phyloP scores from a whole-genome alignment of 2,113 vertebrate genomes.

The human (Homo sapiens) region DNA sequence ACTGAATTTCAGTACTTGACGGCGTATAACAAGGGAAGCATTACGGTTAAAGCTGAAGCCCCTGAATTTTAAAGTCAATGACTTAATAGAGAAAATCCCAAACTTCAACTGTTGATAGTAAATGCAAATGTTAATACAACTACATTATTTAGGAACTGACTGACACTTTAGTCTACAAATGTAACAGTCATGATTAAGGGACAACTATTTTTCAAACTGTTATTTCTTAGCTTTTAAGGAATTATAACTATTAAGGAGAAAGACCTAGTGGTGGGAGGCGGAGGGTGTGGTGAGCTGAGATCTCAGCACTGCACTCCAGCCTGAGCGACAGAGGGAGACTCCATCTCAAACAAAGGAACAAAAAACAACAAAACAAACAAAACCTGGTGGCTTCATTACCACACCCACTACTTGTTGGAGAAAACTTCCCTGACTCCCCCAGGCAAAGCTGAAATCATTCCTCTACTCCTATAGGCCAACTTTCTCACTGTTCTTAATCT shows the following conservation, averaged over 20 bases:
- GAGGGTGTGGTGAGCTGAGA: too few relatives aligned
- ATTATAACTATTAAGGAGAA: neutral
- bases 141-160: neutral
- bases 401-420: neutral
- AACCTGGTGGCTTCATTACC: neutral
- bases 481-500: neutral
- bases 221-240: neutral
- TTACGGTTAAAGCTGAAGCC: neutral
- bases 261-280: neutral
- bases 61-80: neutral
- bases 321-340: too few relatives aligned
- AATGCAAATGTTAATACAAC: neutral
- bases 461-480: neutral
- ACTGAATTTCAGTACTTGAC: neutral
- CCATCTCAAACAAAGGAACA: too few relatives aligned
- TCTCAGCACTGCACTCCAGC: too few relatives aligned
- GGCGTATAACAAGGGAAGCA: neutral
- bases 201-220: neutral
- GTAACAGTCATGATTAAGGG: neutral
- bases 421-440: neutral
- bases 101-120: neutral
- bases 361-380: too few relatives aligned
- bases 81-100: neutral
- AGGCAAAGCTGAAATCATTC: neutral
- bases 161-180: neutral